Percentiles rank a stretch among this genome's conserved stretches.
Evolutionary conservation across 2,888 invertebrate species (phyloP).

Genomic region (Polia nebulosa): DNA sequence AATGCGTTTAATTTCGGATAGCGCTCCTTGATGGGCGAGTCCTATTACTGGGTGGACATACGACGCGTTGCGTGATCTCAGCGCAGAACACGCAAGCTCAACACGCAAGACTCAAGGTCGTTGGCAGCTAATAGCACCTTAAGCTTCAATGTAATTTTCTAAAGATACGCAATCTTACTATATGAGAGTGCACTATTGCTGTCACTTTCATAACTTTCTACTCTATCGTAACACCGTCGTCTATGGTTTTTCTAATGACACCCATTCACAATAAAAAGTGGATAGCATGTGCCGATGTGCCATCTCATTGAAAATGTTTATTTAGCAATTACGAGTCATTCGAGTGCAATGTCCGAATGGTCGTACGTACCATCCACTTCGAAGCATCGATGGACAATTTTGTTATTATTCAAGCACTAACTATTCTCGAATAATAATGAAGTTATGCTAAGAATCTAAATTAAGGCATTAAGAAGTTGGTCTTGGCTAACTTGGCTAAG

Average conservation of each 20-base stretch:
- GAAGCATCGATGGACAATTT: neutral
- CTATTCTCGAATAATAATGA: neutral
- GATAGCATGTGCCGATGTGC: slow-evolving; percentile 37
- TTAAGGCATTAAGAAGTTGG: neutral
- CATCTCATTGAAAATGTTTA: slow-evolving; percentile 30
- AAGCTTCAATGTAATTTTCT: slow-evolving; percentile 3
- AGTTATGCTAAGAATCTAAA: neutral
- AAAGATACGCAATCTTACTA: slow-evolving; percentile 1
- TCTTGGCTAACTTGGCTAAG: neutral
- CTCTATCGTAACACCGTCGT: slow-evolving; percentile 12
- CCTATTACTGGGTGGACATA: no score
- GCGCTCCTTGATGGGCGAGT: no score
- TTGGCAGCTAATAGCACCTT: no score
- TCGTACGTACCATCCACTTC: no score
- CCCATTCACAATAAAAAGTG: slow-evolving; percentile 11
- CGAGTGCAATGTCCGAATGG: neutral
- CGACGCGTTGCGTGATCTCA: no score
- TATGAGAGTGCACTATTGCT: slow-evolving; percentile 9
- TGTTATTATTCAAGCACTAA: neutral
- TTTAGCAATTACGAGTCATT: slow-evolving; percentile 5
- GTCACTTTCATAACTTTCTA: slow-evolving; percentile 50
- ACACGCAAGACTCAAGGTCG: no score
- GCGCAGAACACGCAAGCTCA: no score
- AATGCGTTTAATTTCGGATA: no score
- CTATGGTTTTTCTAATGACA: slow-evolving; percentile 41